A percentile compares a stretch with the other conserved stretches of the same genome.
Conservation (phyloP, 2,797 vertebrate species). For the Labroides dimidiatus region DNA sequence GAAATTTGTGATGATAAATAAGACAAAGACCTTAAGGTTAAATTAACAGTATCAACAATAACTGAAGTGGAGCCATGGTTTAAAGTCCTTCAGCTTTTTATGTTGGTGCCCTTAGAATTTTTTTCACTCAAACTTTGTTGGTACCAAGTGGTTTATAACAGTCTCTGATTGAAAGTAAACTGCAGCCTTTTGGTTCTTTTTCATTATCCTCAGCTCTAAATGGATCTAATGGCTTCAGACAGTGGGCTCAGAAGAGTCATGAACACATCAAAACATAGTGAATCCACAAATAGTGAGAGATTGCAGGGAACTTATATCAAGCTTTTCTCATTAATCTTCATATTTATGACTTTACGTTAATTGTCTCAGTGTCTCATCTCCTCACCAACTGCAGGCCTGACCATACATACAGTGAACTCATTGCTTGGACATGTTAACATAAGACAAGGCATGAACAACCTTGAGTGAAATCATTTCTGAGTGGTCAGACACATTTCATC, state of each 20-base stretch:
- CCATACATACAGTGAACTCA: slow-evolving; percentile 10
- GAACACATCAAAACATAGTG: slow-evolving; percentile 10
- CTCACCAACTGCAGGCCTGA: slow-evolving; percentile 18
- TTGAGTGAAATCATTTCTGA: slow-evolving; percentile 32
- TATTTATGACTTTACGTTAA: slow-evolving; percentile 11
- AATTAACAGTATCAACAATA: too few species aligned
- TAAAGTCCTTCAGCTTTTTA: too few species aligned
- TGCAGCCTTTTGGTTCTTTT: slow-evolving; percentile 38
- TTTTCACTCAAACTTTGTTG: too few species aligned
- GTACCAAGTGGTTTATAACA: background rate
- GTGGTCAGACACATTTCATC: slow-evolving; percentile 25
- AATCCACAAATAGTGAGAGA: slow-evolving; percentile 13
- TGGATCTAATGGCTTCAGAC: slow-evolving; percentile 4
- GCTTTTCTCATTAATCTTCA: background rate
- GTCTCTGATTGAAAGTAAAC: slow-evolving; percentile 11
- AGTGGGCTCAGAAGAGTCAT: background rate
- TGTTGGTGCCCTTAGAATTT: too few species aligned
- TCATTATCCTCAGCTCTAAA: slow-evolving; percentile 16
- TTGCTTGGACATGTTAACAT: slow-evolving; percentile 41
- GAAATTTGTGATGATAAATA: too few species aligned
- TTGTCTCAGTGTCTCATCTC: slow-evolving; percentile 25
- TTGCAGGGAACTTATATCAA: slow-evolving; percentile 1
- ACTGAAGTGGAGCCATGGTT: too few species aligned
- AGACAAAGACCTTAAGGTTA: too few species aligned
- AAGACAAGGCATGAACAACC: slow-evolving; percentile 37